Conservation (phyloP, 2,888 invertebrate species). For the Herminia tarsipennalis region DNA sequence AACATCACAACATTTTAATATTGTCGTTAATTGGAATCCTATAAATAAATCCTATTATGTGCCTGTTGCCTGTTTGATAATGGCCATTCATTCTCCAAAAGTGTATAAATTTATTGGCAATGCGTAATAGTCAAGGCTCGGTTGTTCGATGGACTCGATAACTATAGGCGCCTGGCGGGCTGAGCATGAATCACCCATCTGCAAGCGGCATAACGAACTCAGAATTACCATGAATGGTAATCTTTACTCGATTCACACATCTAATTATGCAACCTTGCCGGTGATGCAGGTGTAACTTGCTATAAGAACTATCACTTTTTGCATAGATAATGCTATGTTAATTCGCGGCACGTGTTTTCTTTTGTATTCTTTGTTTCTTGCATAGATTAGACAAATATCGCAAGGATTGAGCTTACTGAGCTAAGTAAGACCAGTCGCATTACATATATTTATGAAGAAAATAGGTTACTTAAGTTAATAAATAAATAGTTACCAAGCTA, state of each 20-base stretch:
- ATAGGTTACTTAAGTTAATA: too few species aligned
- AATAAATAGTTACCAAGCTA: too few species aligned
- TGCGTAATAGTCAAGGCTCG: conserved; percentile 36
- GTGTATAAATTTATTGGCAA: conserved; percentile 40
- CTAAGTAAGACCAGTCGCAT: too few species aligned
- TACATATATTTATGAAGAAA: too few species aligned
- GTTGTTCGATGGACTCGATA: conserved; percentile 21
- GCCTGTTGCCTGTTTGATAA: conserved; percentile 28
- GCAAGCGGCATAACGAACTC: conserved; percentile 30
- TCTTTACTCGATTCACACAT: conserved; percentile 29
- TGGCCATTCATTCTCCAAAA: conserved; percentile 39
- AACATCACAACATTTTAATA: conserved; percentile 28
- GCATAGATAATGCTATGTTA: neutral
- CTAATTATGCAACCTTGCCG: conserved; percentile 19
- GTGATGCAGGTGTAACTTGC: conserved; percentile 17
- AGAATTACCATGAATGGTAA: conserved; percentile 48
- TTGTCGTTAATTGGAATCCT: conserved; percentile 20
- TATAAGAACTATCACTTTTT: conserved; percentile 4
- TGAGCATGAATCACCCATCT: conserved; percentile 49
- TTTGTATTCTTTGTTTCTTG: neutral
- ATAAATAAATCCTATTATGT: conserved; percentile 38
- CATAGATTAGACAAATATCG: too few species aligned
- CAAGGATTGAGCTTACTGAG: too few species aligned
- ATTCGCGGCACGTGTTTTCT: neutral
- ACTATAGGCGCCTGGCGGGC: conserved; percentile 49